Percentiles rank a stretch among this genome's conserved stretches.
These are phyloP conservation scores for Pseudolaguvia tuberculata DNA, from an alignment of 2,113 vertebrate species.

Conservation along the genomic window DNA sequence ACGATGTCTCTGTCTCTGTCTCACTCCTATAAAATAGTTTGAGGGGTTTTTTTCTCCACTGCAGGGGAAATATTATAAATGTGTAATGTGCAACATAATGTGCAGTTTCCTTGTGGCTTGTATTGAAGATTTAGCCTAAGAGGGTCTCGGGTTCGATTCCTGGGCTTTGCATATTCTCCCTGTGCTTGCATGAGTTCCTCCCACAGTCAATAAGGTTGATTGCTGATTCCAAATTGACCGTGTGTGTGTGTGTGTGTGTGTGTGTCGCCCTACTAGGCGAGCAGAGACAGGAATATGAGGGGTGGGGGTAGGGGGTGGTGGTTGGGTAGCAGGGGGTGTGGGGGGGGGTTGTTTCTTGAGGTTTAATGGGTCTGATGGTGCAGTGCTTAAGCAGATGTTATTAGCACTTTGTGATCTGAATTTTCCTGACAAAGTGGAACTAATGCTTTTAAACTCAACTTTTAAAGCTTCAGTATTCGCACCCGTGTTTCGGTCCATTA, in stretches of 20 bases:
- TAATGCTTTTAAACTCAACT: background rate
- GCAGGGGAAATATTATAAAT: background rate
- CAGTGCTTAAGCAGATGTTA: slow-evolving; percentile 10
- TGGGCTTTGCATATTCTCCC: too few species aligned
- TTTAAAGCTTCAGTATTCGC: slow-evolving; percentile 2
- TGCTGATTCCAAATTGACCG: too few species aligned
- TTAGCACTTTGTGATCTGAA: background rate
- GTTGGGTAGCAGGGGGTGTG: too few species aligned
- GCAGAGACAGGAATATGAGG: background rate
- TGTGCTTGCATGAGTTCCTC: too few species aligned
- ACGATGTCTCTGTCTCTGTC: background rate
- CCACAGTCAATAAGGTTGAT: too few species aligned
- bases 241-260: too few species aligned
- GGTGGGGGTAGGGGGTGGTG: too few species aligned
- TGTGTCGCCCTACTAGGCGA: too few species aligned
- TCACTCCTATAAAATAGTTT: too few species aligned
- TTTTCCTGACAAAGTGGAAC: slow-evolving; percentile 5
- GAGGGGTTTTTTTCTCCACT: background rate
- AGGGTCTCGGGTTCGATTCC: too few species aligned
- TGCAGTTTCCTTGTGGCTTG: background rate
- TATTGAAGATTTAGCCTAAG: too few species aligned
- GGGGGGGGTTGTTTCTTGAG: background rate
- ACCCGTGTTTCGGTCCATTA: background rate
- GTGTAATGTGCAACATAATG: background rate
- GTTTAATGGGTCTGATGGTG: slow-evolving; percentile 16